Percentiles rank a stretch among this genome's conserved stretches.
These are phyloP conservation scores for Mimas tiliae DNA, from an alignment of 2,888 invertebrate species.

Conservation along the genomic window DNA sequence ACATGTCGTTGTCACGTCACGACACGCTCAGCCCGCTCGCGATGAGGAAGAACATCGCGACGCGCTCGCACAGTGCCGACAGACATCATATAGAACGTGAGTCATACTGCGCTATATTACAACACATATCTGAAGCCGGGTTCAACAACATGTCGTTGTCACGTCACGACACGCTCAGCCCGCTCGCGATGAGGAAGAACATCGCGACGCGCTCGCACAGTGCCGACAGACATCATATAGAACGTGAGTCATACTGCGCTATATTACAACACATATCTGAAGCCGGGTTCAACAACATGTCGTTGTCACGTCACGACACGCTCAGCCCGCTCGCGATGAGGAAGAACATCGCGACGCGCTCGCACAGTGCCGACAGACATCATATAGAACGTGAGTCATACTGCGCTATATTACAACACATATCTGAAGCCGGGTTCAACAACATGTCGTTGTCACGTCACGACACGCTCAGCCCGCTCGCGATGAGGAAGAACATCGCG, in stretches of 20 bases:
- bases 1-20: constrained; percentile 47
- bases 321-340: constrained; percentile 81
- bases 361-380: constrained; percentile 86
- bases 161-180: constrained; percentile 67
- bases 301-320: constrained; percentile 50
- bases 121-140: constrained; percentile 38
- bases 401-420: background rate
- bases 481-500: constrained; percentile 77
- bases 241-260: constrained; percentile 64
- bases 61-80: constrained; percentile 86
- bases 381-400: constrained; percentile 74
- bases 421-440: constrained; percentile 51
- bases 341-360: constrained; percentile 79
- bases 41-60: constrained; percentile 75
- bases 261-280: too few species aligned
- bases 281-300: constrained; percentile 57
- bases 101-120: constrained; percentile 35
- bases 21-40: constrained; percentile 78
- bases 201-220: constrained; percentile 85
- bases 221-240: constrained; percentile 83
- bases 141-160: constrained; percentile 54
- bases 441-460: constrained; percentile 50
- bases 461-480: constrained; percentile 75
- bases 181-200: constrained; percentile 77
- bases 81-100: constrained; percentile 81